Evolutionary conservation across 2,113 vertebrate species (phyloP).

Genomic region (Salvator merianae): DNA sequence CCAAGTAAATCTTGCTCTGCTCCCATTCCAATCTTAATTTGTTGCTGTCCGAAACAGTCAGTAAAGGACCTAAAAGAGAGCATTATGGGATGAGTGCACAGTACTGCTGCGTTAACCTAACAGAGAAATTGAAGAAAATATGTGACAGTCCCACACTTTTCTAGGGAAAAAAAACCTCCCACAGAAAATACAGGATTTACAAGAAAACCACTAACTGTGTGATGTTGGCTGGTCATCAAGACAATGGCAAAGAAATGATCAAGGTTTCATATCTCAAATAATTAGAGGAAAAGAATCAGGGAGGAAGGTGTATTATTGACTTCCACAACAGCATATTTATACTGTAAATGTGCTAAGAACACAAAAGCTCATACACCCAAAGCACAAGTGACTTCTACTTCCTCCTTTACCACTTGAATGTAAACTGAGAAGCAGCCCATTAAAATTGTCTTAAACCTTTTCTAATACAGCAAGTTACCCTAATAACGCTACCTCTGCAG

Average conservation of each 20-base stretch:
- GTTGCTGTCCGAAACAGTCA: background rate
- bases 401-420: background rate
- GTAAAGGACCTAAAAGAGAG: background rate
- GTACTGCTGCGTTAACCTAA: too few relatives aligned
- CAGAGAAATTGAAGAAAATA: background rate
- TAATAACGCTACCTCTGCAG: background rate
- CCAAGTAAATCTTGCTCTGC: background rate
- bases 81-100: background rate
- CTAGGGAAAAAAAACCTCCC: background rate
- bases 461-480: background rate
- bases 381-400: background rate
- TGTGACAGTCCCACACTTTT: background rate
- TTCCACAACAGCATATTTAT: background rate
- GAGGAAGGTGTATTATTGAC: background rate
- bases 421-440: background rate
- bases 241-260: too few relatives aligned
- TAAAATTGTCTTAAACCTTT: background rate
- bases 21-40: background rate
- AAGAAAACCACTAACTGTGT: background rate
- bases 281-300: background rate
- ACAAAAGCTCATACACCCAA: background rate
- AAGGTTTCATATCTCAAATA: background rate
- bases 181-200: background rate
- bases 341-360: background rate
- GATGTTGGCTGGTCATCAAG: background rate